These are phyloP conservation scores for Coelopa frigida DNA, from an alignment of 1,140 invertebrate genomes.

Conservation along the genomic window DNA sequence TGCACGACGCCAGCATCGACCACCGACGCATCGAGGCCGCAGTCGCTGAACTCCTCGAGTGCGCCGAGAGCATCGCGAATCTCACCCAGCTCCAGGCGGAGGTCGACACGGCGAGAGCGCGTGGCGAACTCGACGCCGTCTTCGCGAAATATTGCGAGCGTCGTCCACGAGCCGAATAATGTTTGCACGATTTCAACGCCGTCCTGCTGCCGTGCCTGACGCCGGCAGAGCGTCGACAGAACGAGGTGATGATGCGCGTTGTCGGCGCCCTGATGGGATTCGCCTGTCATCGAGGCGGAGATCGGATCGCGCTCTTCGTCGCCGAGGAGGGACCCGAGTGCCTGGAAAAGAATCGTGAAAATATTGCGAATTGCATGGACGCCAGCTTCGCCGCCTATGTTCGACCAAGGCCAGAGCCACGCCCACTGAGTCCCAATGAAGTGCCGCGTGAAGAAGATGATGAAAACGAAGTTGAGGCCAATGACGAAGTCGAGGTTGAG, in stretches of 20 bases:
- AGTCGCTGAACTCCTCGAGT: constrained; percentile 37
- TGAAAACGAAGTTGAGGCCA: constrained; percentile 11
- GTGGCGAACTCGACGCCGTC: constrained; percentile 56
- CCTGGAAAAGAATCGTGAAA: constrained; percentile 53
- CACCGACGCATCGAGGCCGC: constrained; percentile 37
- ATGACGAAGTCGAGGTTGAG: constrained; percentile 23
- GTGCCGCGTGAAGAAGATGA: constrained; percentile 51
- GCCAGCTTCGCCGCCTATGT: constrained; percentile 49
- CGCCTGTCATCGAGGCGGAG: constrained; percentile 68
- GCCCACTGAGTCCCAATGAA: constrained; percentile 48
- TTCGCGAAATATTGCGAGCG: constrained; percentile 60
- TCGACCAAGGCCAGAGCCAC: too few species aligned
- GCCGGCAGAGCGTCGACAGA: constrained; percentile 47
- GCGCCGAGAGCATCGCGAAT: constrained; percentile 49
- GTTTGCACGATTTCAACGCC: constrained; percentile 54
- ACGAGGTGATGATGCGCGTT: constrained; percentile 53
- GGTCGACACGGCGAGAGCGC: constrained; percentile 53
- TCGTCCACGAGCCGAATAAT: constrained; percentile 51
- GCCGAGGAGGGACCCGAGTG: constrained; percentile 70
- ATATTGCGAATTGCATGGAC: constrained; percentile 58
- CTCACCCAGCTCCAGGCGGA: constrained; percentile 50
- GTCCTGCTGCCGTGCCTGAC: constrained; percentile 57
- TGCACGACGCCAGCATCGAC: constrained; percentile 22
- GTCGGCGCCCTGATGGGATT: constrained; percentile 60
- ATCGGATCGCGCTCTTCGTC: constrained; percentile 72